A percentile compares a stretch with the other conserved stretches of the same genome.
Conservation (phyloP, 2,888 invertebrate genomes). For the Cantharis rustica region DNA sequence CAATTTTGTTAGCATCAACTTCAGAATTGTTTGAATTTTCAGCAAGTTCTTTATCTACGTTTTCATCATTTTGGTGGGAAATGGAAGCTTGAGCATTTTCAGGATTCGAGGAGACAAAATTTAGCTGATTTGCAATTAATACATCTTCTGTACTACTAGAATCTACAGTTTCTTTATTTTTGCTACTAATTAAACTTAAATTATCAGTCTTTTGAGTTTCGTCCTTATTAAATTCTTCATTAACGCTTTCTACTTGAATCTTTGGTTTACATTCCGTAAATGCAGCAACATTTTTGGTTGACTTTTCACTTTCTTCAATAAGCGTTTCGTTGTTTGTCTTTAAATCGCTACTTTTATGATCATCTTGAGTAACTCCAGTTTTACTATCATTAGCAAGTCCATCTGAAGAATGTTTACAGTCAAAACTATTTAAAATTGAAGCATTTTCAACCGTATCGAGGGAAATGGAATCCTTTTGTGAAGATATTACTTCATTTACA, state of each 20-base stretch:
- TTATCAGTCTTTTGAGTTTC: constrained; percentile 22
- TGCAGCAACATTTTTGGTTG: background rate
- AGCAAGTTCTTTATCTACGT: background rate
- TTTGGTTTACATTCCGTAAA: constrained; percentile 21
- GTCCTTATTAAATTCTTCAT: constrained; percentile 12
- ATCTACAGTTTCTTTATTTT: constrained; percentile 4
- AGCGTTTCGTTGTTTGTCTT: background rate
- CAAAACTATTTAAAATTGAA: background rate
- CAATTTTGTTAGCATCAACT: background rate
- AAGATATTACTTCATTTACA: background rate
- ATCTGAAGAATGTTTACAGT: background rate
- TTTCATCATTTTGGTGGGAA: background rate
- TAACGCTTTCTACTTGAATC: constrained; percentile 19
- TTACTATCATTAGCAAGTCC: background rate
- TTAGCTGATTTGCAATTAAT: background rate
- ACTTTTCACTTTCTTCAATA: background rate
- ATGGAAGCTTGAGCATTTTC: background rate
- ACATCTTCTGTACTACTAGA: background rate
- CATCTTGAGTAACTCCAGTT: background rate
- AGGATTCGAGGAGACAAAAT: background rate
- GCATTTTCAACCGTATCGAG: background rate
- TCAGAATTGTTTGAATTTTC: background rate
- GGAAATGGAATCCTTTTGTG: background rate
- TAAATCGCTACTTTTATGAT: background rate
- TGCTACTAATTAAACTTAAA: constrained; percentile 18